Base-by-base conservation (phyloP, 1,140 invertebrate genomes). In the Apis cerana region DNA sequence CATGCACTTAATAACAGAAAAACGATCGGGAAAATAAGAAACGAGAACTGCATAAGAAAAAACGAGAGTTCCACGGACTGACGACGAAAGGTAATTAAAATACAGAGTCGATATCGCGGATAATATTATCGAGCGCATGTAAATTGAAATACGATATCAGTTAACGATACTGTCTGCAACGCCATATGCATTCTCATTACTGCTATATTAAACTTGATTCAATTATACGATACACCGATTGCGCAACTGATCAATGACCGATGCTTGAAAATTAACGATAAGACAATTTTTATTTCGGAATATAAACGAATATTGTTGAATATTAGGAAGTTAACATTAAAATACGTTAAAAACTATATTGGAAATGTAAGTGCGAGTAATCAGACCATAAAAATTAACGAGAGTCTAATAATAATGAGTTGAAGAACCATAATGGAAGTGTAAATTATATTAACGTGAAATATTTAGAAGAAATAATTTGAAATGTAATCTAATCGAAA, bases 91-190 rank as follows among this genome's bases (percentile, higher is more conserved):
- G 69, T 80, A 80, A 80, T 80, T 80, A 80, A 80, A 80, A 72
- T 61, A 64, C 59, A 64, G 48, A 13, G 27, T 54, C 58, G 77
- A 71, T 79, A 79, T 71, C 68, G 23, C 27, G 19, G 33, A 64
- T 82, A 76, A 76, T 82, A 82, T 82, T 78, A 82, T 82, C 81
- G 75, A 82, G 58, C 81, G 65, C 67, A 62, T 82, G 75, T 78
- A 78, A 82, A 82, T 82, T 43, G 75, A 82, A 82, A 82, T 75
- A 68, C 81, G 81, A 77, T 82, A 82, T 82, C 81, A 65, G 75
- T 69, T 64, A 70, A 50, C 75, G 81, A 77, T 71, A 82, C 67
- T 54, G 75, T 69, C 75, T 64, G 67, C 81, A n/a, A 77, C 67
- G 81, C 33, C 81, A 71, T 71, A 70, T 71, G 81, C 80, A 82